Percentiles rank a stretch among this genome's conserved stretches.
Evolutionary conservation across 2,113 vertebrate genomes (phyloP).

Genomic region (Syngnathus floridae): DNA sequence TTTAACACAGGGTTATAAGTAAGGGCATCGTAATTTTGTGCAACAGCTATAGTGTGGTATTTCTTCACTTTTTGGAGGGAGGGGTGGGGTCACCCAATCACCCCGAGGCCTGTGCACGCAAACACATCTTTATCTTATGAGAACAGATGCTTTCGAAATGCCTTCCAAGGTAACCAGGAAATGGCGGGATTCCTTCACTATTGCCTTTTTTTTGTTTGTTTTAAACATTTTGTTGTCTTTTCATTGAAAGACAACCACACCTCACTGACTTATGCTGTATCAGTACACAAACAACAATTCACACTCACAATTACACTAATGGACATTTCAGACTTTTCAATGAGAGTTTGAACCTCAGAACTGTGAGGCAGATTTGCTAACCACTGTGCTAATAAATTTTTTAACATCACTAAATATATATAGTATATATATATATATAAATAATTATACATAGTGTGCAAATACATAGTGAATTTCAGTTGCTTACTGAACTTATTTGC

Average conservation of each 20-base stretch:
- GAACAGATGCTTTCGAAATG: conserved; percentile 46
- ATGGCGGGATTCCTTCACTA: conserved; percentile 21
- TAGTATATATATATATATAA: not conserved
- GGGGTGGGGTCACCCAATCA: conserved; percentile 30
- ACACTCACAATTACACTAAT: not conserved
- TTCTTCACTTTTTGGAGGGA: conserved; percentile 32
- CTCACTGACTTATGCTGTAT: no score
- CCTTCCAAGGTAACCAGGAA: conserved; percentile 6
- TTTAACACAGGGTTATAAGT: not conserved
- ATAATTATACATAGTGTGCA: not conserved
- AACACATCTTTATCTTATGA: conserved; percentile 58
- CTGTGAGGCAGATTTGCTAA: not conserved
- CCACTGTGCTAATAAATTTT: not conserved
- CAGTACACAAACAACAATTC: not conserved
- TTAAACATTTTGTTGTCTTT: not conserved
- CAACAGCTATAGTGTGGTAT: not conserved
- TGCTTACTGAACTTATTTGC: not conserved
- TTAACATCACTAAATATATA: not conserved
- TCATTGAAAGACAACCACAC: no score
- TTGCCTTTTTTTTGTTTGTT: not conserved
- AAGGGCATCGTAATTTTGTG: not conserved
- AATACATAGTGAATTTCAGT: not conserved
- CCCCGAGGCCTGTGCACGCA: conserved; percentile 29
- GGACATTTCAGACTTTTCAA: not conserved
- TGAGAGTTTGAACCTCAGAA: not conserved